A percentile compares a stretch with the other conserved stretches of the same genome.
Evolutionary conservation across 2,888 invertebrate species (phyloP).

Genomic region (Rosalia funebris): DNA sequence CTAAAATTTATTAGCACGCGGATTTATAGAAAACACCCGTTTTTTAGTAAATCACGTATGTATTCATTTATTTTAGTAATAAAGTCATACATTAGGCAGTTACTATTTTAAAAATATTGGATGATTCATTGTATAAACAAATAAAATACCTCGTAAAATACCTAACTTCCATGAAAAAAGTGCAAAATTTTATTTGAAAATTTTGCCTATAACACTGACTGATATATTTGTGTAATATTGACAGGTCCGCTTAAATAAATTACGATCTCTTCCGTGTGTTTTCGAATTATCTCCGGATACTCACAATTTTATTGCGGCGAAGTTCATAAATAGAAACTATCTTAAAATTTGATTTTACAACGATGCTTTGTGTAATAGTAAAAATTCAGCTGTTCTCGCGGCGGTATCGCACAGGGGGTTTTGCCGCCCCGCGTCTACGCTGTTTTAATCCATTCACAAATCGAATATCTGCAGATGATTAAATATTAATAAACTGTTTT

Average conservation of each 20-base stretch:
- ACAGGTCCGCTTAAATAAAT: slow-evolving; percentile 7
- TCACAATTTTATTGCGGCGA: no score
- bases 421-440: no score
- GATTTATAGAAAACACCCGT: slow-evolving; percentile 3
- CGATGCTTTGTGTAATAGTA: no score
- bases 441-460: no score
- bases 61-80: slow-evolving; percentile 15
- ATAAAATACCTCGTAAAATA: slow-evolving; percentile 9
- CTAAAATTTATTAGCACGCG: slow-evolving; percentile 11
- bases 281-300: no score
- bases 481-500: no score
- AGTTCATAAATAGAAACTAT: no score
- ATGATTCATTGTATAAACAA: slow-evolving; percentile 19
- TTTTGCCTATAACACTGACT: slow-evolving; percentile 9
- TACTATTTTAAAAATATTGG: slow-evolving; percentile 22
- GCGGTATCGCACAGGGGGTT: no score
- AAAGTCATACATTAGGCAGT: slow-evolving; percentile 16
- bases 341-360: no score
- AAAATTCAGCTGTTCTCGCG: no score
- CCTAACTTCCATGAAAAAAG: neutral
- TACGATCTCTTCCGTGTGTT: slow-evolving; percentile 1
- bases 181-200: neutral
- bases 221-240: slow-evolving; percentile 22
- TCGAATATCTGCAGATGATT: no score
- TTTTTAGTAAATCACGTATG: slow-evolving; percentile 6